Conservation (phyloP, 2,888 invertebrate species). For the Clunio marinus region DNA sequence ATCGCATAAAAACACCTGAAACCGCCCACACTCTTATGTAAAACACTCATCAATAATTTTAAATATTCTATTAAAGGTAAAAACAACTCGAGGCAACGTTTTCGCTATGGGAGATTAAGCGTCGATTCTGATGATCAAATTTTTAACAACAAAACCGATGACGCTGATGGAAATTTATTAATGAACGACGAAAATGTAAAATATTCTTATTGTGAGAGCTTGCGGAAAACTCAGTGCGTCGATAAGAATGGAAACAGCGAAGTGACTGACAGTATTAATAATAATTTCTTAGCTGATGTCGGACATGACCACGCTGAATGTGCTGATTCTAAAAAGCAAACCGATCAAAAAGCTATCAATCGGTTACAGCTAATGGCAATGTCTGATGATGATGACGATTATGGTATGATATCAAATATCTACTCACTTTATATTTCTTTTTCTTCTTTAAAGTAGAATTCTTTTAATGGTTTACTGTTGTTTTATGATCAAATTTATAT, state of each 20-base stretch:
- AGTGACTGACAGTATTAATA: not conserved
- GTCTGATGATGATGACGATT: constrained; percentile 50
- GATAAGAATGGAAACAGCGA: constrained; percentile 16
- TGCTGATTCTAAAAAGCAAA: constrained; percentile 32
- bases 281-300: not conserved
- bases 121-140: constrained; percentile 49
- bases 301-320: constrained; percentile 39
- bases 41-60: not conserved
- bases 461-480: too few relatives aligned
- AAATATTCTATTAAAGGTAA: constrained; percentile 46
- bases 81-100: constrained; percentile 50
- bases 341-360: constrained; percentile 51
- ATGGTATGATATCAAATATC: constrained; percentile 44
- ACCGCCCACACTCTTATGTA: not conserved
- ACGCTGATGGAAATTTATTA: not conserved
- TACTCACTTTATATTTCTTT: not conserved
- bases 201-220: not conserved
- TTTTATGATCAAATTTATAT: too few relatives aligned
- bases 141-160: constrained; percentile 39
- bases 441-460: not conserved
- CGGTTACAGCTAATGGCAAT: constrained; percentile 51
- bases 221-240: constrained; percentile 2
- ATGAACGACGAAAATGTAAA: not conserved
- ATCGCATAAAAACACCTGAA: too few relatives aligned
- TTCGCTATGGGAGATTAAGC: constrained; percentile 51